A percentile compares a stretch with the other conserved stretches of the same genome.
These are phyloP conservation scores for Callionymus lyra DNA, from an alignment of 2,113 vertebrate genomes.

Conservation along the genomic window DNA sequence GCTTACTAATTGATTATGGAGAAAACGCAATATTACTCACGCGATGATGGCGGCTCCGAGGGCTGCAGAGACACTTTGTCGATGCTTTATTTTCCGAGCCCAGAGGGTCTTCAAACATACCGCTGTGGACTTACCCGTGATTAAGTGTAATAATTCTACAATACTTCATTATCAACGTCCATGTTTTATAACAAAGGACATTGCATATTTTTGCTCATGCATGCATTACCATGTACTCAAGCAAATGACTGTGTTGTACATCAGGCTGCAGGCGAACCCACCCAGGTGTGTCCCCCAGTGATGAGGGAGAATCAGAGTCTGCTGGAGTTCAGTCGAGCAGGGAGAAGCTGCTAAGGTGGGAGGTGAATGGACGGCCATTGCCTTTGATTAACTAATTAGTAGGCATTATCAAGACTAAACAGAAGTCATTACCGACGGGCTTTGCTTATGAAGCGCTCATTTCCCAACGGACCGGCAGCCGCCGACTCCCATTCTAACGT, in stretches of 20 bases:
- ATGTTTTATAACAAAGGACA: conserved; percentile 26
- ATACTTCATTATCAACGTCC: conserved; percentile 38
- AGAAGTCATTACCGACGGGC: conserved; percentile 64
- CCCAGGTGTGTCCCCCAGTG: conserved; percentile 50
- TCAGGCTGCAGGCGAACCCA: conserved; percentile 39
- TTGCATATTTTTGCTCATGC: conserved; percentile 12
- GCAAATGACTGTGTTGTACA: conserved; percentile 39
- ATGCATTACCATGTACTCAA: conserved; percentile 36
- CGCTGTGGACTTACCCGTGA: conserved; percentile 10
- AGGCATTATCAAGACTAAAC: conserved; percentile 70
- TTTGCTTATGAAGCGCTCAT: conserved; percentile 45
- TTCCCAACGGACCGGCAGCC: conserved; percentile 45
- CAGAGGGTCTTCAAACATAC: conserved; percentile 31
- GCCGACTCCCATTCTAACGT: conserved; percentile 21
- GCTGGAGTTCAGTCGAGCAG: conserved; percentile 49
- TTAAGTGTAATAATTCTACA: conserved; percentile 13
- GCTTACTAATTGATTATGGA: conserved; percentile 67
- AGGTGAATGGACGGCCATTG: conserved; percentile 49
- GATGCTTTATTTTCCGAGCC: conserved; percentile 45
- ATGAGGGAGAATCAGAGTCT: conserved; percentile 30
- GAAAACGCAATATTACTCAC: conserved; percentile 70
- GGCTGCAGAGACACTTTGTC: conserved; percentile 56
- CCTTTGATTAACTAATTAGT: conserved; percentile 71
- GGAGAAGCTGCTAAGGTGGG: conserved; percentile 49
- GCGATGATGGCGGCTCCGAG: conserved; percentile 50